Evolutionary conservation across 2,888 invertebrate species (phyloP).

Genomic region (Lycia hirtaria): DNA sequence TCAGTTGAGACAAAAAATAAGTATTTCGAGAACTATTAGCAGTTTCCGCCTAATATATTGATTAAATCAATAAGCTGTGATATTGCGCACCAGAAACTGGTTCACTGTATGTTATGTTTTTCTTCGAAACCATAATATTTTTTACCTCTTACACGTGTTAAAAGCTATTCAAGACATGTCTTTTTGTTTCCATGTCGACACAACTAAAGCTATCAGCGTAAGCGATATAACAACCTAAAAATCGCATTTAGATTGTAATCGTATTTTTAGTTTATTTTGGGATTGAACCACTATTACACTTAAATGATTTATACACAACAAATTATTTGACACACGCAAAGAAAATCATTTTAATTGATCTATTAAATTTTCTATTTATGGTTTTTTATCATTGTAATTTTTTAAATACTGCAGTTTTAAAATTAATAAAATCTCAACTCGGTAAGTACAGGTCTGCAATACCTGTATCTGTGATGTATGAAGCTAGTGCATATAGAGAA

Average conservation of each 20-base stretch:
- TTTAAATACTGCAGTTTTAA: too few relatives aligned
- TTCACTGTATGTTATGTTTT: conserved; percentile 1
- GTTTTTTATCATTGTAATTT: too few relatives aligned
- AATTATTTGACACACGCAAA: too few relatives aligned
- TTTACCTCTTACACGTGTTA: neutral
- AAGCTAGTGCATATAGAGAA: too few relatives aligned
- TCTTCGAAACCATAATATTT: conserved; percentile 2
- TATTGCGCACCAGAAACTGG: conserved; percentile 13
- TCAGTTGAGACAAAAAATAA: neutral
- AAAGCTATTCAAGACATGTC: conserved; percentile 40
- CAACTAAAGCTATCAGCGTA: conserved; percentile 42
- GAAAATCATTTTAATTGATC: too few relatives aligned
- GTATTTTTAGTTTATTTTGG: conserved; percentile 31
- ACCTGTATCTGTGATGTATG: too few relatives aligned
- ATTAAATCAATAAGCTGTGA: conserved; percentile 29
- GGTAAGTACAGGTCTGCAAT: too few relatives aligned
- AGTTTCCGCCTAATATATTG: conserved; percentile 33
- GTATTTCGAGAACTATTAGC: conserved; percentile 1
- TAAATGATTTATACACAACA: neutral
- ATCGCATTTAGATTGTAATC: conserved; percentile 49
- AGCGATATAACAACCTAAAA: conserved; percentile 43
- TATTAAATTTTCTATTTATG: too few relatives aligned
- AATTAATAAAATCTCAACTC: too few relatives aligned
- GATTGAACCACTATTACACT: conserved; percentile 15
- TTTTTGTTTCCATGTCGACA: conserved; percentile 51